A percentile compares a stretch with the other conserved stretches of the same genome.
phyloP scores from a whole-genome alignment of 2,797 vertebrate genomes.

The Chelmon rostratus region DNA sequence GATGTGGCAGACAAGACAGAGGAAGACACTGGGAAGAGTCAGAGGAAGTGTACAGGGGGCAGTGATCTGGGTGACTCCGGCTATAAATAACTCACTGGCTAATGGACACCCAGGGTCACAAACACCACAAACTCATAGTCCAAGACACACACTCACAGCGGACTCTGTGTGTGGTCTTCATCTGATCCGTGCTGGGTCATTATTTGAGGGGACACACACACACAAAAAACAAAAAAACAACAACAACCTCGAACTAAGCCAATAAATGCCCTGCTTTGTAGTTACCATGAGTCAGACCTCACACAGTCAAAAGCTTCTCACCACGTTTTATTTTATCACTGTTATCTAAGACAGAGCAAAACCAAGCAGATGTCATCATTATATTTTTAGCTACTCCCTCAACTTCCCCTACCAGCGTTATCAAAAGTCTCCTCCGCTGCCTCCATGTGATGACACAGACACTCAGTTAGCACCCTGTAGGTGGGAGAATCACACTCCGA shows the following conservation, averaged over 20 bases:
- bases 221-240: background rate
- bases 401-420: constrained; percentile 30
- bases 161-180: constrained; percentile 40
- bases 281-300: constrained; percentile 17
- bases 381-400: constrained; percentile 56
- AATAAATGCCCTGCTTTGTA: background rate
- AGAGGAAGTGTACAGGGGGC: constrained; percentile 63
- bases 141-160: constrained; percentile 33
- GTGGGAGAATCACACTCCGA: constrained; percentile 51
- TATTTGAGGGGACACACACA: background rate
- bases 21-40: constrained; percentile 52
- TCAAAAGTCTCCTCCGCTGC: constrained; percentile 48
- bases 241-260: background rate
- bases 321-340: background rate
- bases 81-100: constrained; percentile 84
- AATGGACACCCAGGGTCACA: constrained; percentile 79
- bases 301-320: constrained; percentile 2
- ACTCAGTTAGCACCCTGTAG: constrained; percentile 36
- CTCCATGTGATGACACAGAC: constrained; percentile 47
- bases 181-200: constrained; percentile 16
- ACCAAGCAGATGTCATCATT: constrained; percentile 27
- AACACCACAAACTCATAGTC: constrained; percentile 62
- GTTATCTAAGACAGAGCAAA: constrained; percentile 36
- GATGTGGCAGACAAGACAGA: constrained; percentile 44
- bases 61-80: constrained; percentile 81